Conservation (phyloP, 2,797 vertebrate genomes). For the Limnodromus scolopaceus region DNA sequence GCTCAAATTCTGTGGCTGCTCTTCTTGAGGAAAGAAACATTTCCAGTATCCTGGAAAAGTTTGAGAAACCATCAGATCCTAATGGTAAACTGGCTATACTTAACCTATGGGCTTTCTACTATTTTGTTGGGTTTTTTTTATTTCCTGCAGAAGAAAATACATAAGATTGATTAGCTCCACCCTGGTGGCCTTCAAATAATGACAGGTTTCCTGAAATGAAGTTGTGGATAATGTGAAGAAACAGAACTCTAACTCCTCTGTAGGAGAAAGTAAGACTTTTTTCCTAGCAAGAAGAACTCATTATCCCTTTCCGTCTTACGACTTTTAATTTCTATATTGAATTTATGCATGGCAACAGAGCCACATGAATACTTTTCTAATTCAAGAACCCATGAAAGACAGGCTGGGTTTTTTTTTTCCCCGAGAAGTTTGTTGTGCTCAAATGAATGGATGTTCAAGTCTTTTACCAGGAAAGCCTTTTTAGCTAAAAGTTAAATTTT, state of each 20-base stretch:
- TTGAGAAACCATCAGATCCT: not conserved
- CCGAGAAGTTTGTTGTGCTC: not conserved
- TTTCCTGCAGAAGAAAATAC: not conserved
- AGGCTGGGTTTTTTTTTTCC: not conserved
- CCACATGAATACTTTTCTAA: not conserved
- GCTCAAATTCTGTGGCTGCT: not conserved
- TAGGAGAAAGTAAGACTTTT: not conserved
- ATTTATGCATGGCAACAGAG: not conserved
- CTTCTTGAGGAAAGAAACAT: not conserved
- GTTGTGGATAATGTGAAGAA: not conserved
- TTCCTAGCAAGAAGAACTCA: not conserved
- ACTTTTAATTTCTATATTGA: not conserved
- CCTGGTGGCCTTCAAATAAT: not conserved
- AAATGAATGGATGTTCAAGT: not conserved
- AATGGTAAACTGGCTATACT: not conserved
- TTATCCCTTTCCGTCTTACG: not conserved
- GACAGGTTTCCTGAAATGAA: not conserved
- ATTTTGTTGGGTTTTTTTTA: not conserved
- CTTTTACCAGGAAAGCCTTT: not conserved
- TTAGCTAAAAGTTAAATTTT: not conserved
- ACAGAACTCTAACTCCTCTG: not conserved
- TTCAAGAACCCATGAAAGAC: not conserved
- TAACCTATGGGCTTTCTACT: not conserved
- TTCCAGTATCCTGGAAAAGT: not conserved
- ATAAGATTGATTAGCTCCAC: not conserved